Conservation (phyloP, 2,888 invertebrate species). For the Dynastes grantii region DNA sequence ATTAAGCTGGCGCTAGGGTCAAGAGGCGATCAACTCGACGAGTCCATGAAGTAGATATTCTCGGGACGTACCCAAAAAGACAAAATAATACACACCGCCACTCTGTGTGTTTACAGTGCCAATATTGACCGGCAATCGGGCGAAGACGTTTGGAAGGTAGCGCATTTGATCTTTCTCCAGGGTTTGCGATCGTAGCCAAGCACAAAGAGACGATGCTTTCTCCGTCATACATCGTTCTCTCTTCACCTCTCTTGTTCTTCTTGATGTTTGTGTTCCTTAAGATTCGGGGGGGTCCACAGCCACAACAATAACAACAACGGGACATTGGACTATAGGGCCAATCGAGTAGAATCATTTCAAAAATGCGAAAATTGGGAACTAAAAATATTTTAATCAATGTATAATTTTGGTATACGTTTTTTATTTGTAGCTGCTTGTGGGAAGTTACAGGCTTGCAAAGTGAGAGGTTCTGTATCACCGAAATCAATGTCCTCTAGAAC, state of each 20-base stretch:
- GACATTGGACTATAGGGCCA: neutral
- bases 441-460: too few species aligned
- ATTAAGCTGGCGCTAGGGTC: neutral
- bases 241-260: neutral
- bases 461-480: too few species aligned
- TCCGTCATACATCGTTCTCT: neutral
- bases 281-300: neutral
- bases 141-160: neutral
- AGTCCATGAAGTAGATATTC: neutral
- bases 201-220: neutral
- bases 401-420: too few species aligned
- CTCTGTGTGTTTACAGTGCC: conserved; percentile 6
- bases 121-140: conserved; percentile 6
- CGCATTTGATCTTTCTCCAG: conserved; percentile 7
- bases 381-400: too few species aligned
- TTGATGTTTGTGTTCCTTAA: neutral
- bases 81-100: conserved; percentile 5
- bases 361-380: too few species aligned
- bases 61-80: conserved; percentile 8
- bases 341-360: too few species aligned
- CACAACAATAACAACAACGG: neutral
- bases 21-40: neutral
- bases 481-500: too few species aligned
- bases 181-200: neutral
- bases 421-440: too few species aligned